Evolutionary conservation across 2,113 vertebrate species (phyloP).

Genomic region (Ascaphus truei): DNA sequence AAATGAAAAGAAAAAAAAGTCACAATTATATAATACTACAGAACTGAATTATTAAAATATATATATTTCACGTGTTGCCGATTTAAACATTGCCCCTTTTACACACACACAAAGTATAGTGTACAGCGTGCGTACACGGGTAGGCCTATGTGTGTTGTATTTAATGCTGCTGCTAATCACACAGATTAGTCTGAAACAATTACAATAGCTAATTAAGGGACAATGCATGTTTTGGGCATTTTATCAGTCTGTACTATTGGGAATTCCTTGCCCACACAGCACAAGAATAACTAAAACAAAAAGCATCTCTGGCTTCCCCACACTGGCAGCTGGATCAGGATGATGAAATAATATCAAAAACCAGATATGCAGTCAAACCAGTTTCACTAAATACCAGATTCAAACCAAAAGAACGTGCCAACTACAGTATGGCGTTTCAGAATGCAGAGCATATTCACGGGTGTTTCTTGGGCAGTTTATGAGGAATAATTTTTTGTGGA

Average conservation of each 20-base stretch:
- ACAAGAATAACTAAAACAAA: constrained; percentile 71
- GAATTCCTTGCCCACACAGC: constrained; percentile 71
- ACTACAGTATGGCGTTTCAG: too few species aligned
- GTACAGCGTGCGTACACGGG: constrained; percentile 40
- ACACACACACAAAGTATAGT: background rate
- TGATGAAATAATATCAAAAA: constrained; percentile 59
- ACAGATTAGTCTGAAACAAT: constrained; percentile 77
- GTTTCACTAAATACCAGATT: constrained; percentile 67
- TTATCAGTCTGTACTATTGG: constrained; percentile 59
- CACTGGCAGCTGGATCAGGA: constrained; percentile 63
- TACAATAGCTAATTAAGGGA: constrained; percentile 81
- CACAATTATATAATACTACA: too few species aligned
- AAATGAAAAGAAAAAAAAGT: too few species aligned
- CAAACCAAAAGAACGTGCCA: constrained; percentile 55
- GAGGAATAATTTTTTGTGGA: too few species aligned
- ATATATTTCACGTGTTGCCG: too few species aligned
- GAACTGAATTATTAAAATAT: too few species aligned
- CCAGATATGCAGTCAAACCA: constrained; percentile 67
- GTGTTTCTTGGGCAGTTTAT: too few species aligned
- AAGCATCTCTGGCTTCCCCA: constrained; percentile 53
- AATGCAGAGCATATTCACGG: too few species aligned
- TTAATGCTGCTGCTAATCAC: constrained; percentile 76
- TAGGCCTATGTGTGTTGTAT: constrained; percentile 69
- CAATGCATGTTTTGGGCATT: constrained; percentile 72
- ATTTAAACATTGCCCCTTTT: too few species aligned